phyloP scores from a whole-genome alignment of 2,888 invertebrate genomes.

The Autographa pulchrina region DNA sequence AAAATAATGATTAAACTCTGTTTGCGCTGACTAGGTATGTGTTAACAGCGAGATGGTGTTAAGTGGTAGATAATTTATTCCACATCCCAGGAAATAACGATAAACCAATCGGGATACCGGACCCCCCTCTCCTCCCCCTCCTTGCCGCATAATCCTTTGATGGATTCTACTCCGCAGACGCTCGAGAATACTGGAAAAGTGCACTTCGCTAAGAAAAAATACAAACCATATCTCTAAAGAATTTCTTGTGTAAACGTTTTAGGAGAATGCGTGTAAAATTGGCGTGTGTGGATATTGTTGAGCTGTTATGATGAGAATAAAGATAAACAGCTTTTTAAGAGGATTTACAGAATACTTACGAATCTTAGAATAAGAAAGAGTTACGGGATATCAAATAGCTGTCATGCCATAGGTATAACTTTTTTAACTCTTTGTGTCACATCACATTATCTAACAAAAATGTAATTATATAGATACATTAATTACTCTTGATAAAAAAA shows the following conservation, averaged over 20 bases:
- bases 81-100: constrained; percentile 80
- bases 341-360: not conserved
- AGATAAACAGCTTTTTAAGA: not conserved
- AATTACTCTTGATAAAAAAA: not conserved
- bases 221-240: constrained; percentile 50
- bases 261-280: constrained; percentile 27
- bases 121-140: constrained; percentile 63
- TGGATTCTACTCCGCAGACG: constrained; percentile 80
- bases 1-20: constrained; percentile 51
- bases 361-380: not conserved
- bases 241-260: constrained; percentile 37
- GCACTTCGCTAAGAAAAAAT: constrained; percentile 76
- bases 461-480: not conserved
- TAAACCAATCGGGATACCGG: constrained; percentile 78
- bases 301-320: not conserved
- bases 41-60: constrained; percentile 74
- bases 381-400: not conserved
- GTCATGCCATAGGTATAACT: not conserved
- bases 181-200: constrained; percentile 79
- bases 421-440: no score
- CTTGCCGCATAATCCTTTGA: constrained; percentile 84
- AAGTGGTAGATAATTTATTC: constrained; percentile 87
- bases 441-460: no score
- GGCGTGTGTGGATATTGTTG: constrained; percentile 12
- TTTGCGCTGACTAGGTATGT: constrained; percentile 55